Conservation (phyloP, 2,888 invertebrate species). For the Prosopocoilus inquinatus region DNA sequence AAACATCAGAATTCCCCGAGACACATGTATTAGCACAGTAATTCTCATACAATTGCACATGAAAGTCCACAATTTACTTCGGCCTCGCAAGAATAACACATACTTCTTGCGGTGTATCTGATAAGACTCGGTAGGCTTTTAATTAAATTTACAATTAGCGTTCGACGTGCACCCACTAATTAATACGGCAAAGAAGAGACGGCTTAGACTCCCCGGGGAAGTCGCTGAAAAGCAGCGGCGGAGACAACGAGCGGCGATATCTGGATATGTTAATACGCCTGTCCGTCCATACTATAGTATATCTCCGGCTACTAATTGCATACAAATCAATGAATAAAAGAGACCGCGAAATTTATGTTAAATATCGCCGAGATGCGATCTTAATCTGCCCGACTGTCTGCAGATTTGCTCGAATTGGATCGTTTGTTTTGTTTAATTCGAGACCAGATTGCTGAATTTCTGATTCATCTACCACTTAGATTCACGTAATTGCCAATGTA, state of each 20-base stretch:
- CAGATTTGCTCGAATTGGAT: conserved; percentile 28
- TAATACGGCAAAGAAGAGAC: conserved; percentile 38
- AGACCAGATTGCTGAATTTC: neutral
- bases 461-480: too few species aligned
- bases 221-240: neutral
- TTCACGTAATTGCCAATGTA: too few species aligned
- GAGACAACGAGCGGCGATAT: conserved; percentile 20
- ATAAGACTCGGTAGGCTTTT: conserved; percentile 45
- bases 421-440: conserved; percentile 9
- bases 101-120: conserved; percentile 42
- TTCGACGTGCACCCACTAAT: conserved; percentile 49
- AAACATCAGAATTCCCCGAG: neutral
- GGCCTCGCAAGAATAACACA: conserved; percentile 40
- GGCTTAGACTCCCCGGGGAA: conserved; percentile 2
- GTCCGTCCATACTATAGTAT: conserved; percentile 38
- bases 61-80: conserved; percentile 39
- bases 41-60: conserved; percentile 5
- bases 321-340: conserved; percentile 41
- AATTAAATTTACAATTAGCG: conserved; percentile 52
- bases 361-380: conserved; percentile 38
- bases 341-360: conserved; percentile 42
- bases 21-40: conserved; percentile 2
- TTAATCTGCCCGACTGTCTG: conserved; percentile 35
- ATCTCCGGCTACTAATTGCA: conserved; percentile 42
- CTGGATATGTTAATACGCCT: conserved; percentile 45